Base-by-base conservation (phyloP, 2,797 vertebrate species). In the Aulostomus chinensis region DNA sequence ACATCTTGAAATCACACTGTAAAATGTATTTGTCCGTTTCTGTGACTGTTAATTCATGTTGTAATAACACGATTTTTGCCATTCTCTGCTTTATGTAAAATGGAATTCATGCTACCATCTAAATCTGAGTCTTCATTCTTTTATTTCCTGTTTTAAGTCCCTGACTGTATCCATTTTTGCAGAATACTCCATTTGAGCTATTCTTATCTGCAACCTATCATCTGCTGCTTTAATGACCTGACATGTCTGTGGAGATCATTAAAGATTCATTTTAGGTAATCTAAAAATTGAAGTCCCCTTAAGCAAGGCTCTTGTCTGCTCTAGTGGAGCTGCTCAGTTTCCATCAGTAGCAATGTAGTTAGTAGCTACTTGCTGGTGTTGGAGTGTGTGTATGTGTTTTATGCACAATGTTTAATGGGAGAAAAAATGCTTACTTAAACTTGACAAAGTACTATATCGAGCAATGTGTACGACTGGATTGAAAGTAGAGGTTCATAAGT, bases 181-280 rank as follows among this genome's bases (percentile, higher is more conserved):
- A 20, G 16, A 34, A 17, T 20, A 42, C 38, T 53, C 43, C 31
- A 40, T 68, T 58, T 34, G 40, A 62, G 56, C 74, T 74, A 73
- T 80, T 81, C 70, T 64, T 70, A 75, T 73, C 71, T 37, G 31
- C 32, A 30, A 48, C 58, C 67, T 38, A 29, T 63, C 51, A 54
- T 69, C 66, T 49, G 52, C 63, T 64, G 33, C 69, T 75, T 64
- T 77, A 83, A 81, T 74, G 73, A 81, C 61, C 78, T 60, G 74
- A 66, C 65, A 76, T 72, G 69, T 85, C 76, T 61, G 48, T 52
- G 3, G 74, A 69, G 68, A 83, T 78, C 76, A 83, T 83, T 80
- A 83, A 84, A 80, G 76, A 81, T 86, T 86, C 63, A 84, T 83
- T 80, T 72, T 68, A 81, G 58, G 76, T 83, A 65, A 80, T 84